Evolutionary conservation across 2,797 vertebrate genomes (phyloP), one percentile per base, ranked within the genome.

Genomic region (Lates japonicus): DNA sequence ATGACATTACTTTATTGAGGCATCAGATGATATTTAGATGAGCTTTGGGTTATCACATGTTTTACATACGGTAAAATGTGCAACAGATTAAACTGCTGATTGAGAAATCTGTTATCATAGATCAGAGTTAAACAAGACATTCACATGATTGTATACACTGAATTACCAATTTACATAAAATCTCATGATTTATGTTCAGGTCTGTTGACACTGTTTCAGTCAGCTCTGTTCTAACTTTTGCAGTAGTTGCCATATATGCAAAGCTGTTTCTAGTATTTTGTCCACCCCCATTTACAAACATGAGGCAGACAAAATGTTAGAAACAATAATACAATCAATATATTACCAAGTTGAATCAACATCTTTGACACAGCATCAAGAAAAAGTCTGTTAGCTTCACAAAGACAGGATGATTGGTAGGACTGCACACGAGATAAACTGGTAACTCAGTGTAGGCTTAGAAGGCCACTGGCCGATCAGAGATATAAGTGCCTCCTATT

Each of bases 1-100:
- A 10, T 39, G 7, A 2, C 6, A 61, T 11, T 8, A 61, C 2
- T 87, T 86, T 86, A 85, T 77, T 81, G 12, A 85, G 20, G 58
- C 3, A 29, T 46, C 9, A 51, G 16, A 42, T 67, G 7, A 55
- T 7, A 67, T 73, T 19, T 37, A 39, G 17, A 54, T 41, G 12
- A 58, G 11, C 20, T 72, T 41, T 14, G 8, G 42, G 41, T 46
- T 11, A 51, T 39, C 49, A 37, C 19, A 71, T 33, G 41, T 22
- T n/a, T 7, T 41, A 46, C 5, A 62, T 41, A 9, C n/a, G 67
- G 11, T 55, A 51, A 66, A 67, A n/a, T 31, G 5, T 44, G n/a
- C 37, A 61, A 52, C 35, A n/a, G 48, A 29, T 46, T 20, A 11
- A 20, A 3, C 4, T 5, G 2, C 49, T 44, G 3, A 51, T 6